Conservation (phyloP, 2,888 invertebrate species). For the Drosophila pseudotalamancana region DNA sequence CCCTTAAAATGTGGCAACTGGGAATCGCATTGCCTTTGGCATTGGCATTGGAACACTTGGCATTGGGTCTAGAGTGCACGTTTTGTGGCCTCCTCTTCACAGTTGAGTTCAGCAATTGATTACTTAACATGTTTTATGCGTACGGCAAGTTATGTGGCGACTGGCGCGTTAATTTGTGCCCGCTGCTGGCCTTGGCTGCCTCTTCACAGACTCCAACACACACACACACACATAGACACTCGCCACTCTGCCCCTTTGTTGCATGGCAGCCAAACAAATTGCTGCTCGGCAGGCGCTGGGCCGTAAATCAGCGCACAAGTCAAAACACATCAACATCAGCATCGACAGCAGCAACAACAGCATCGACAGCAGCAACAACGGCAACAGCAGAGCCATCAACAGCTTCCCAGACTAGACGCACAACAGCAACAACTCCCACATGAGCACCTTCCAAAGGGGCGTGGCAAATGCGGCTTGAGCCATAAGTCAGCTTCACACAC, state of each 20-base stretch:
- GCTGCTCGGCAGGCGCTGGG: slow-evolving; percentile 69
- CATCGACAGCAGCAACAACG: slow-evolving; percentile 13
- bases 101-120: slow-evolving; percentile 81
- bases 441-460: slow-evolving; percentile 41
- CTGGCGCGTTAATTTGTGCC: slow-evolving; percentile 75
- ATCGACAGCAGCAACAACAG: slow-evolving; percentile 43
- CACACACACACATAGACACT: no score
- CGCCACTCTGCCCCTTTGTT: slow-evolving; percentile 2
- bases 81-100: slow-evolving; percentile 33
- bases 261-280: slow-evolving; percentile 71
- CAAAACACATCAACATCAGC: slow-evolving; percentile 72
- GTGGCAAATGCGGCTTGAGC: slow-evolving; percentile 48
- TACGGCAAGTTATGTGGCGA: slow-evolving; percentile 75
- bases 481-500: slow-evolving; percentile 34
- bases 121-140: slow-evolving; percentile 82
- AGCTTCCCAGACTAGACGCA: slow-evolving; percentile 39
- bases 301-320: slow-evolving; percentile 74
- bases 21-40: slow-evolving; percentile 51
- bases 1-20: slow-evolving; percentile 65
- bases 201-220: slow-evolving; percentile 12
- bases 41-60: slow-evolving; percentile 73
- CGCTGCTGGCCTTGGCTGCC: slow-evolving; percentile 26
- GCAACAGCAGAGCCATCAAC: slow-evolving; percentile 31
- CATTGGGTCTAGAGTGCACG: slow-evolving; percentile 7
- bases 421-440: slow-evolving; percentile 43